Conservation (phyloP, 1,140 invertebrate species). For the Apis mellifera region Amel_HAv3.1 CM009934.2:13288501-13289000, state of each 20-base stretch:
- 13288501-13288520: conserved; percentile 69
- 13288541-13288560: conserved; percentile 61
- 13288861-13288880: conserved; percentile 72
- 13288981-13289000: not conserved
- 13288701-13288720: conserved; percentile 25
- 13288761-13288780: not conserved
- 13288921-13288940: conserved; percentile 8
- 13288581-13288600: conserved; percentile 59
- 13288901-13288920: conserved; percentile 52
- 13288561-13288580: conserved; percentile 66
- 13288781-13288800: conserved; percentile 46
- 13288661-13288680: conserved; percentile 49
- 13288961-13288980: not conserved
- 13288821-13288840: not conserved
- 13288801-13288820: conserved; percentile 64
- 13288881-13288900: conserved; percentile 72
- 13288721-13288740: not conserved
- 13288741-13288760: no score
- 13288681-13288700: not conserved
- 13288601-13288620: conserved; percentile 52
- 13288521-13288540: conserved; percentile 62
- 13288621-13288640: conserved; percentile 60
- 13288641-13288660: conserved; percentile 12
- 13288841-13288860: conserved; percentile 1
- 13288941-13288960: conserved; percentile 9